These are phyloP conservation scores for Amphipoea oculea DNA, from an alignment of 2,888 invertebrate genomes.

Conservation along the genomic window DNA sequence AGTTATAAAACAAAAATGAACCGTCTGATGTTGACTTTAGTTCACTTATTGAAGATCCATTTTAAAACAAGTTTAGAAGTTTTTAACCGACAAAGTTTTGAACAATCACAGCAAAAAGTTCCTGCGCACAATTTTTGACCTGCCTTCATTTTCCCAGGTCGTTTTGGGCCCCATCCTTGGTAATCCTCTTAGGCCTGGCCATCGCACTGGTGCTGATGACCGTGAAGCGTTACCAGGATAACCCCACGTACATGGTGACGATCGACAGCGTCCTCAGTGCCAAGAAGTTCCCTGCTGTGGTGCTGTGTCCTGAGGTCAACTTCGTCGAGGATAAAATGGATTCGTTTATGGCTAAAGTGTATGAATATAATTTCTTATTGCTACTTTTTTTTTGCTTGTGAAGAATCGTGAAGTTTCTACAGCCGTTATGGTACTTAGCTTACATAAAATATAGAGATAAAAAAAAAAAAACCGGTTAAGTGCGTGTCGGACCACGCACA, in stretches of 20 bases:
- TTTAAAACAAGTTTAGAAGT: neutral
- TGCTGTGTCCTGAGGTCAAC: constrained; percentile 78
- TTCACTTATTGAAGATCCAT: neutral
- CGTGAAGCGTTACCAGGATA: constrained; percentile 71
- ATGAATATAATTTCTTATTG: constrained; percentile 49
- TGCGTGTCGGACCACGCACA: too few species aligned
- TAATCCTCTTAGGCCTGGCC: constrained; percentile 70
- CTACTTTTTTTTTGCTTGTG: neutral
- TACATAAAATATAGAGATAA: neutral
- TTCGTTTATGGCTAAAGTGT: constrained; percentile 74
- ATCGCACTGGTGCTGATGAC: constrained; percentile 66
- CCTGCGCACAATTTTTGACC: neutral
- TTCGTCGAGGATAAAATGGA: constrained; percentile 73
- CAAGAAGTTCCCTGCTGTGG: constrained; percentile 75
- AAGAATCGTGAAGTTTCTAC: neutral
- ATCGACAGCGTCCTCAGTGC: constrained; percentile 46
- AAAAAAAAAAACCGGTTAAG: neutral
- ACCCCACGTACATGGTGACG: constrained; percentile 76
- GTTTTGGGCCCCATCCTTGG: constrained; percentile 72
- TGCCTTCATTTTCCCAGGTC: constrained; percentile 66
- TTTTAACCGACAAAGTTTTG: too few species aligned
- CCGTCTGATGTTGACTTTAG: neutral
- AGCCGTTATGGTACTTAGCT: neutral
- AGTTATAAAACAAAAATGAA: neutral
- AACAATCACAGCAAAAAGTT: neutral